Percentiles rank a stretch among this genome's conserved stretches.
Conservation (phyloP, 1,140 invertebrate genomes). For the Cyclargus thomasi region DNA sequence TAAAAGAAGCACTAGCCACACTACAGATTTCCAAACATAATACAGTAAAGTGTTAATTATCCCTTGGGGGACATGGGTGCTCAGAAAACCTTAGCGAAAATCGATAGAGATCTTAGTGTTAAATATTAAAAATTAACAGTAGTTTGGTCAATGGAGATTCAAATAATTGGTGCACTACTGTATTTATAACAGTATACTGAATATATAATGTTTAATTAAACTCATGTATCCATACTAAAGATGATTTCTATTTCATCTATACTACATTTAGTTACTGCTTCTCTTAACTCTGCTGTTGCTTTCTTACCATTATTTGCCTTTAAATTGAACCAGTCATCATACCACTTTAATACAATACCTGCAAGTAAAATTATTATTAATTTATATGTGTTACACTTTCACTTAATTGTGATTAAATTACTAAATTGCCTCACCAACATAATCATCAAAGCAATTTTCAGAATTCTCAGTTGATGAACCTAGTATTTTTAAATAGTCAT, state of each 20-base stretch:
- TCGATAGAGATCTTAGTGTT: too few species aligned
- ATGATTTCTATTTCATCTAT: slow-evolving; percentile 26
- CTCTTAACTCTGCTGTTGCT: slow-evolving; percentile 33
- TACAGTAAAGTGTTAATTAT: too few species aligned
- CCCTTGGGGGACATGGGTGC: too few species aligned
- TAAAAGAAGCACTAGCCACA: too few species aligned
- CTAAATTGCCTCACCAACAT: slow-evolving; percentile 23
- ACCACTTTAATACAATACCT: slow-evolving; percentile 54
- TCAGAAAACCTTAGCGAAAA: too few species aligned
- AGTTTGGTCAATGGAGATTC: too few species aligned
- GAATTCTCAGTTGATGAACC: slow-evolving; percentile 25
- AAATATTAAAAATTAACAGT: too few species aligned
- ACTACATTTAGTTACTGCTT: slow-evolving; percentile 34
- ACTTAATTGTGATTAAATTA: slow-evolving; percentile 6
- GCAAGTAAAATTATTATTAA: slow-evolving; percentile 20
- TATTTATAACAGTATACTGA: background rate
- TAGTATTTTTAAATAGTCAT: slow-evolving; percentile 45
- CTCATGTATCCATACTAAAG: background rate
- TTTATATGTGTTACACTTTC: background rate
- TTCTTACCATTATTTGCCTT: slow-evolving; percentile 32
- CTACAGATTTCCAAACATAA: too few species aligned
- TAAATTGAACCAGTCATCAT: slow-evolving; percentile 44
- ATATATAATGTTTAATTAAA: background rate
- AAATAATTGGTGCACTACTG: too few species aligned
- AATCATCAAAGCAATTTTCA: slow-evolving; percentile 26